Evolutionary conservation across 2,113 vertebrate species (phyloP), one percentile per base, ranked within the genome.

Genomic region (Salvelinus alpinus): DNA sequence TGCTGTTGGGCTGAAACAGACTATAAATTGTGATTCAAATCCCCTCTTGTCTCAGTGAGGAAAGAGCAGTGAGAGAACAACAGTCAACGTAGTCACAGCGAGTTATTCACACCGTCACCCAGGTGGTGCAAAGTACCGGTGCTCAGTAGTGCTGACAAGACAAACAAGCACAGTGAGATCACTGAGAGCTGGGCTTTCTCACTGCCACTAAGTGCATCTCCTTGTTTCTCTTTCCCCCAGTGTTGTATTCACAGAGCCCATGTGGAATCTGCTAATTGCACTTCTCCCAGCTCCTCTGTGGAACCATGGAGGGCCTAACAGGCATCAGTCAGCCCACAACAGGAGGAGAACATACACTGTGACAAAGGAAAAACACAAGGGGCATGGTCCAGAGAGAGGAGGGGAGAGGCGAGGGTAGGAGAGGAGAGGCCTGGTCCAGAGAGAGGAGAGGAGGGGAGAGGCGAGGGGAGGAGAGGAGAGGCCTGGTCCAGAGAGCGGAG

Each of bases 181-280:
- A 74, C 70, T 11, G 38, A 70, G 79, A 74, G 51, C 64, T 16
- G 18, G 4, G 18, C 67, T 77, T 64, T 77, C 78, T 85, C 38
- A 44, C 8, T 44, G 38, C 38, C 38, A 44, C 38, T 84, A 86
- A 89, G 85, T 82, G 84, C 78, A 80, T 80, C 70, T 44, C 38
- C 38, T 44, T 87, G 77, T 84, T 84, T 64, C n/a, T 64, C 60
- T 64, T 70, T 34, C 71, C 74, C 74, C 81, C 2, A 4, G 20
- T 72, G 38, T 44, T 44, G 38, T 12, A 9, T 44, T 44, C 78
- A 79, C 44, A 31, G 65, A 85, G 59, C 75, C 59, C 70, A 72
- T 68, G 62, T 79, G 77, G 60, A 79, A 88, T 84, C 73, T 79
- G 75, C 78, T 89, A 86, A 84, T 85, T 88, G 81, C 76, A 72